A percentile compares a stretch with the other conserved stretches of the same genome.
Conservation (phyloP, 2,888 invertebrate species). For the Venustoraphidia nigricollis region DNA sequence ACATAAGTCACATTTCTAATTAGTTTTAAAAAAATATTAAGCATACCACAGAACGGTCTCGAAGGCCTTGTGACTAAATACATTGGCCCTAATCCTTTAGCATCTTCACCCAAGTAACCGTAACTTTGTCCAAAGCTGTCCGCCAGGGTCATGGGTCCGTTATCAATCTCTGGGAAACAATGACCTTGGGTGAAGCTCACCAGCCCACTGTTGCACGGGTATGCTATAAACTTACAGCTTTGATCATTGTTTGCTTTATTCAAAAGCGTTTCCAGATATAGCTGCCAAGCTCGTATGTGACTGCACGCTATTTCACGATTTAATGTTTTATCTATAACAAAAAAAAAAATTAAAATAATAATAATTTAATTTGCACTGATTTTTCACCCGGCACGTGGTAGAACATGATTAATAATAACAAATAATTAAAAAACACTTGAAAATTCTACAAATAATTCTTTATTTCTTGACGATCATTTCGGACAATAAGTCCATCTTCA, state of each 20-base stretch:
- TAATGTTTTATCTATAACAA: conserved; percentile 25
- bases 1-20: neutral
- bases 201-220: conserved; percentile 34
- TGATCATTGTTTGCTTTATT: conserved; percentile 19
- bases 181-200: conserved; percentile 31
- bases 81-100: conserved; percentile 32
- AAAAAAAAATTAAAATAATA: too few relatives aligned
- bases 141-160: conserved; percentile 19
- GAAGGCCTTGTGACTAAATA: conserved; percentile 34
- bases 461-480: too few relatives aligned
- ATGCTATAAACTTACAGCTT: conserved; percentile 34
- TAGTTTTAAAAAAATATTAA: neutral
- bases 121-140: conserved; percentile 18
- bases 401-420: too few relatives aligned
- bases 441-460: too few relatives aligned
- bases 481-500: too few relatives aligned
- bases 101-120: conserved; percentile 25
- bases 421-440: too few relatives aligned
- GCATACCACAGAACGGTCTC: conserved; percentile 36
- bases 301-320: conserved; percentile 38
- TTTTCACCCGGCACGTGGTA: too few relatives aligned
- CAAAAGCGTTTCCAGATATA: conserved; percentile 34
- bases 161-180: conserved; percentile 32
- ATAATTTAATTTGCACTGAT: too few relatives aligned
- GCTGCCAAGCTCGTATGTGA: conserved; percentile 36